Percentiles rank a stretch among this genome's conserved stretches.
Evolutionary conservation across 2,888 invertebrate species (phyloP).

Genomic region (Cheilosia impressa): DNA sequence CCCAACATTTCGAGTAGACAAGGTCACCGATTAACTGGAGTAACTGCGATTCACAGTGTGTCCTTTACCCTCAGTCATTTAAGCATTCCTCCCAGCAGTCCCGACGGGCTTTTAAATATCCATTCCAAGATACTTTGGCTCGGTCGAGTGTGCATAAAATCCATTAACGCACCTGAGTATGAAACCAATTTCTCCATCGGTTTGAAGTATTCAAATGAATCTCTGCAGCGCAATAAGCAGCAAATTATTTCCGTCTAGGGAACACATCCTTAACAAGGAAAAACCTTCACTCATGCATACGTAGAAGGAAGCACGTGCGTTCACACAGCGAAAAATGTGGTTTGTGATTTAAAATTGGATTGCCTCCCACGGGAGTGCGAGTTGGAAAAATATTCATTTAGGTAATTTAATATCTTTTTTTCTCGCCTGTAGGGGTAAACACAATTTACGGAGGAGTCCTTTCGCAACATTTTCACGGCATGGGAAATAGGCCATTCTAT

Average conservation of each 20-base stretch:
- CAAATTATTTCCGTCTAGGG: constrained; percentile 47
- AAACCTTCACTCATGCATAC: constrained; percentile 18
- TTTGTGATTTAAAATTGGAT: constrained; percentile 39
- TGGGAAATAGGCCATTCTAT: neutral
- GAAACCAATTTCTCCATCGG: constrained; percentile 14
- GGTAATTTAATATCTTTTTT: constrained; percentile 13
- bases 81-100: neutral
- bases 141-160: constrained; percentile 2
- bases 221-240: constrained; percentile 38
- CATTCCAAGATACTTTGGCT: constrained; percentile 3
- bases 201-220: constrained; percentile 21
- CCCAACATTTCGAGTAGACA: constrained; percentile 8
- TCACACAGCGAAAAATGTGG: constrained; percentile 21
- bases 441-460: constrained; percentile 12
- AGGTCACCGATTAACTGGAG: constrained; percentile 24
- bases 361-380: constrained; percentile 7
- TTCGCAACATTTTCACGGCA: constrained; percentile 5
- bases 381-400: constrained; percentile 47
- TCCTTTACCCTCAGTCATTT: neutral
- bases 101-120: constrained; percentile 30
- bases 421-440: constrained; percentile 1
- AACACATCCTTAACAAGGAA: constrained; percentile 20
- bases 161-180: constrained; percentile 40
- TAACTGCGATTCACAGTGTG: constrained; percentile 18
- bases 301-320: neutral